Evolutionary conservation across 2,888 invertebrate species (phyloP).

Genomic region (Spilosoma lubricipeda): DNA sequence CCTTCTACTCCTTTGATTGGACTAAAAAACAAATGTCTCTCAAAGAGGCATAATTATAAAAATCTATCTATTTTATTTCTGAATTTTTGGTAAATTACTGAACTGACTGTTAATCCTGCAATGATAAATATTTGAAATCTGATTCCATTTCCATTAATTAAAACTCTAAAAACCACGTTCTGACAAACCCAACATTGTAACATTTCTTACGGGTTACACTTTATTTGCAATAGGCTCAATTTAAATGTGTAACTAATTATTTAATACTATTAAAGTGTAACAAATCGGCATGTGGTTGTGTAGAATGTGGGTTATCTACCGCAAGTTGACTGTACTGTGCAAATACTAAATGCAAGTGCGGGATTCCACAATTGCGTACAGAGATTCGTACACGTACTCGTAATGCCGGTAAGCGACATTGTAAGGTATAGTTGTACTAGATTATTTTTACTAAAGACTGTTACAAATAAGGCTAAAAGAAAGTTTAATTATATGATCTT

Average conservation of each 20-base stretch:
- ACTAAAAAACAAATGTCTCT: too few relatives aligned
- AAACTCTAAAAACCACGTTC: too few relatives aligned
- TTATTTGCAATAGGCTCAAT: background rate
- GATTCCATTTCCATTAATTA: too few relatives aligned
- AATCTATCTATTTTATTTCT: too few relatives aligned
- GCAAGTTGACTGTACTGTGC: background rate
- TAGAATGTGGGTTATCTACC: background rate
- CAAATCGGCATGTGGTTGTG: background rate
- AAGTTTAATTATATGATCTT: too few relatives aligned
- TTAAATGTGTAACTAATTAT: background rate
- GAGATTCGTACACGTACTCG: background rate
- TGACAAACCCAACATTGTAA: background rate
- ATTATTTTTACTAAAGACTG: background rate
- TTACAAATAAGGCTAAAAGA: too few relatives aligned
- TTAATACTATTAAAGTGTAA: background rate
- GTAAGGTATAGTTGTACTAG: background rate
- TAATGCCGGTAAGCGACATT: background rate
- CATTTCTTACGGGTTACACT: background rate
- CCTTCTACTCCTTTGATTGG: too few relatives aligned
- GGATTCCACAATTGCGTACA: background rate
- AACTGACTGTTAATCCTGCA: too few relatives aligned
- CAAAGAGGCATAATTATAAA: too few relatives aligned
- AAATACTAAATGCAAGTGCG: background rate
- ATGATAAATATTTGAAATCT: too few relatives aligned
- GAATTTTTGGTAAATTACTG: too few relatives aligned